These are phyloP conservation scores for Metacarcinus magister DNA, from an alignment of 2,888 invertebrate genomes.

Conservation along the genomic window DNA sequence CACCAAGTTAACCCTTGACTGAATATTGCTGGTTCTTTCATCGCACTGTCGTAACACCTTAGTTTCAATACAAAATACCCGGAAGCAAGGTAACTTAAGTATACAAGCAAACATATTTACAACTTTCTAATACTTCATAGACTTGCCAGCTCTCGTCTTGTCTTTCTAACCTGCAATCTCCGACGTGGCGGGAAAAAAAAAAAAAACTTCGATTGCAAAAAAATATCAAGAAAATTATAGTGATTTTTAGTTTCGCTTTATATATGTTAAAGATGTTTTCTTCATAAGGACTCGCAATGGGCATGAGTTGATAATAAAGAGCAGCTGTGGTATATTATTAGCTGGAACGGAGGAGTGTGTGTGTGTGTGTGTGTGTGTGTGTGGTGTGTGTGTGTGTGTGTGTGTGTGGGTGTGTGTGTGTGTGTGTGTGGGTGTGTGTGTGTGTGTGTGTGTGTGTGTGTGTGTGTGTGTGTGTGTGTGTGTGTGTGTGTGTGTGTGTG, in stretches of 20 bases:
- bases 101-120: background rate
- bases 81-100: background rate
- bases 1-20: background rate
- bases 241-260: background rate
- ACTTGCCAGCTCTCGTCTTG: background rate
- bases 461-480: no score
- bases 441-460: no score
- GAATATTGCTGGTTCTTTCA: background rate
- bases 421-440: no score
- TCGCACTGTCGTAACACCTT: conserved; percentile 2
- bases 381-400: conserved; percentile 60
- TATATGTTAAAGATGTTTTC: background rate
- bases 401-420: no score
- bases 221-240: background rate
- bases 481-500: no score
- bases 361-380: conserved; percentile 50
- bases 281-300: background rate
- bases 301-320: conserved; percentile 5
- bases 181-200: conserved; percentile 3
- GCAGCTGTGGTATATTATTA: conserved; percentile 12
- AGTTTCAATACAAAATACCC: background rate
- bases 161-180: background rate
- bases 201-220: background rate
- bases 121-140: background rate
- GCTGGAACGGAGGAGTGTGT: background rate